Conservation (phyloP, 2,797 vertebrate species). For the Halcyon leucocephala region DNA sequence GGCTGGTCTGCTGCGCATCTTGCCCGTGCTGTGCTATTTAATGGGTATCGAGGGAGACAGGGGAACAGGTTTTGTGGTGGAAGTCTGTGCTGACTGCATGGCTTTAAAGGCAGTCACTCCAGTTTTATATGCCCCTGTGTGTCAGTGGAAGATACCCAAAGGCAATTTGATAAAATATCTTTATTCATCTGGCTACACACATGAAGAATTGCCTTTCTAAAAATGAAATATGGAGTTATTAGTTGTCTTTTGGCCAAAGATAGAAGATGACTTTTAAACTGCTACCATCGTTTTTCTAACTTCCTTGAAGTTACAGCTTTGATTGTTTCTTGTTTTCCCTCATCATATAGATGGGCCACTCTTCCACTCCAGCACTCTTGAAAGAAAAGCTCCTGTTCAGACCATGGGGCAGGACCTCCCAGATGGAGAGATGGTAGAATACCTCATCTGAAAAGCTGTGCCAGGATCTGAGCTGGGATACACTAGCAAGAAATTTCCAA, state of each 20-base stretch:
- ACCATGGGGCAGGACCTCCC: slow-evolving; percentile 85
- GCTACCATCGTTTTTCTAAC: background rate
- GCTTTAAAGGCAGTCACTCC: slow-evolving; percentile 1
- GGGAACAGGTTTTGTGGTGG: slow-evolving; percentile 1
- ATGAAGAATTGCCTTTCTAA: background rate
- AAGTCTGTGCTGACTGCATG: background rate
- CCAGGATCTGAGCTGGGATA: slow-evolving; percentile 57
- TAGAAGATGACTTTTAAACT: background rate
- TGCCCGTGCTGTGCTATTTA: background rate
- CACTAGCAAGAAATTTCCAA: slow-evolving; percentile 72
- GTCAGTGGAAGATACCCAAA: background rate
- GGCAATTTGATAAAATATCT: background rate
- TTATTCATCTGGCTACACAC: background rate
- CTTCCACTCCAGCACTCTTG: slow-evolving; percentile 89
- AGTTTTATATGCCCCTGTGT: background rate
- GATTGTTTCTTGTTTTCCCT: slow-evolving; percentile 46
- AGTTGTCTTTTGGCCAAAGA: background rate
- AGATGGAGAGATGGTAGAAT: slow-evolving; percentile 96
- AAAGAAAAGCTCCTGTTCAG: slow-evolving; percentile 88
- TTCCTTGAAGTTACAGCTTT: background rate
- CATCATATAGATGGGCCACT: slow-evolving; percentile 79
- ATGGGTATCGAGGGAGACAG: background rate
- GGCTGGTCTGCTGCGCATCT: slow-evolving; percentile 32
- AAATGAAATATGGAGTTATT: background rate
- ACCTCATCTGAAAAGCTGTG: slow-evolving; percentile 89